Evolutionary conservation across 1,140 invertebrate genomes (phyloP), one percentile per base, ranked within the genome.

Genomic region (Hyles euphorbiae): DNA sequence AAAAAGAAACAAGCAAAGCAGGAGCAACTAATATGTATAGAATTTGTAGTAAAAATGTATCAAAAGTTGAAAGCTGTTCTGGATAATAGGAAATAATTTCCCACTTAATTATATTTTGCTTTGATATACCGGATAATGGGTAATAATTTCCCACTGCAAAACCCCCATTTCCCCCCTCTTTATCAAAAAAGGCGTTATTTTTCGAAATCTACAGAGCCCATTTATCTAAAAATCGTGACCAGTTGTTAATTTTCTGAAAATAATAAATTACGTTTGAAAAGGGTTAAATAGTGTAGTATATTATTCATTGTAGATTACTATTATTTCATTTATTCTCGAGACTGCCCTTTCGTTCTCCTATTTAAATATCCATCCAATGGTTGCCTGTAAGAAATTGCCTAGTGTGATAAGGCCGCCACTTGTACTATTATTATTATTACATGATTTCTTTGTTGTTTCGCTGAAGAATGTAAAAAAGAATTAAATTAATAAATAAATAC

Each of bases 121-220:
- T 63, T 62, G n/a, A 7, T 11, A 55, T 64, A 61, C 58, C 46
- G 56, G 69, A 67, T 68, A 66, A 53, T 63, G 66, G 69, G 72
- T 72, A 74, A 69, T 74, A 72, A 68, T 74, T 74, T 74, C 69
- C 66, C 69, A 72, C 67, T 58, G 62, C 40, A 67, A 74, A 74
- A 72, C 60, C 61, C 52, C 65, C 64, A 56, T 67, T 72, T 67
- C 63, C 68, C 68, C 63, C 34, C 65, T 44, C 11, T 48, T 53
- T 48, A 59, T 11, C 22, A 33, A 12, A 33, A 51, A 51, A 33
- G 11, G 12, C 12, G 5, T 11, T 9, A 32, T 33, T 56, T 50
- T 56, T 56, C 44, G 53, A 34, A 56, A 56, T 56, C 43, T 46
- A 47, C 33, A 22, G n/a, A 22, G 2, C 44, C n/a, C 43, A 32